phyloP scores from a whole-genome alignment of 1,140 invertebrate species.

The Bombus balteatus region DNA sequence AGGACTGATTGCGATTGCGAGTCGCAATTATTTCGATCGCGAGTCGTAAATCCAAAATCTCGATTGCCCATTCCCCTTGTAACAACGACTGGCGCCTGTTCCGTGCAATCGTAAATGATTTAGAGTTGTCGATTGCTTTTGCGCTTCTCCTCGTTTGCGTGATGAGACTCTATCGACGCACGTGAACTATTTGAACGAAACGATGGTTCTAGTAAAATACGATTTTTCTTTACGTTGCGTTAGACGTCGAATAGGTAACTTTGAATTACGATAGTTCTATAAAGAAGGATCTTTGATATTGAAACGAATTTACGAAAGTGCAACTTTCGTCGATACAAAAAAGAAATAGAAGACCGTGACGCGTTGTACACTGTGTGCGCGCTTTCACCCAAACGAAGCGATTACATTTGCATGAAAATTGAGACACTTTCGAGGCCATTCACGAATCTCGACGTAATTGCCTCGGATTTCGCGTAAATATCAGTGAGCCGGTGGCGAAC shows the following conservation, averaged over 20 bases:
- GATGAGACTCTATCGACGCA: neutral
- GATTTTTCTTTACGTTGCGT: neutral
- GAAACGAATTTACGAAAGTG: neutral
- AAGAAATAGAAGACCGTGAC: neutral
- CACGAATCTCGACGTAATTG: neutral
- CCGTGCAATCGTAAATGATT: constrained; percentile 25
- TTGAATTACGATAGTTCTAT: neutral
- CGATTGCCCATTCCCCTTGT: neutral
- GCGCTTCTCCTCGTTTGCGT: neutral
- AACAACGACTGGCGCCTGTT: neutral
- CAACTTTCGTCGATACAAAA: neutral
- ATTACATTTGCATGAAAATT: constrained; percentile 13
- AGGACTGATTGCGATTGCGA: neutral
- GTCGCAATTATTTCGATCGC: constrained; percentile 11
- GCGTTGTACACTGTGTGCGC: neutral
- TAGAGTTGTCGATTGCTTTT: neutral
- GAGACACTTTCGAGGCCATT: neutral
- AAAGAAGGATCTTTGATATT: neutral
- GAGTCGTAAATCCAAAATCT: constrained; percentile 3
- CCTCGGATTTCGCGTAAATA: constrained; percentile 9
- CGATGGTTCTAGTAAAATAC: neutral
- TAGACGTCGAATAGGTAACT: neutral
- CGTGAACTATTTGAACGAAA: neutral
- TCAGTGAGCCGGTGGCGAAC: neutral
- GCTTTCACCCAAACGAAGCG: constrained; percentile 13